Conservation (phyloP, 2,888 invertebrate species). For the Ennomos fuscantarius region DNA sequence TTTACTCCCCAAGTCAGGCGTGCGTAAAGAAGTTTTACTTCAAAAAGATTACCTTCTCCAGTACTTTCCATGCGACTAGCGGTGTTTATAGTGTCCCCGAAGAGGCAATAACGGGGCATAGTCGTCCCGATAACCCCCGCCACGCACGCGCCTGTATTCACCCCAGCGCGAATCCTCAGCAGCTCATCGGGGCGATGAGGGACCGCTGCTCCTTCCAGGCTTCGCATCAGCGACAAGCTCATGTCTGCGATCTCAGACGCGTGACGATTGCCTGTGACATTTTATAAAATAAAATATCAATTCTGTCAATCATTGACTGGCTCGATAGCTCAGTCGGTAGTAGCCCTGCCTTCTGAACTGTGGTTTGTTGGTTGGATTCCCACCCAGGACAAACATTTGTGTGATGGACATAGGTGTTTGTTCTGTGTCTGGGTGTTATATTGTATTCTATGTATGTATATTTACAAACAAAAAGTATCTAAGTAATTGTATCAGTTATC, state of each 20-base stretch:
- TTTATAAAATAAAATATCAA: neutral
- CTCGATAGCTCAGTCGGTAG: no score
- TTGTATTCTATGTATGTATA: no score
- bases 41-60: slow-evolving; percentile 76
- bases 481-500: no score
- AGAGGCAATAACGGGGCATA: slow-evolving; percentile 94
- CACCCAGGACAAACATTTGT: no score
- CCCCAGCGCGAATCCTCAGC: slow-evolving; percentile 83
- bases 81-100: slow-evolving; percentile 94
- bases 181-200: slow-evolving; percentile 80
- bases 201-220: slow-evolving; percentile 80
- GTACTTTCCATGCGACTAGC: slow-evolving; percentile 89
- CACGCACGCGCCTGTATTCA: slow-evolving; percentile 88
- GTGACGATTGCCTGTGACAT: slow-evolving; percentile 77
- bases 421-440: no score
- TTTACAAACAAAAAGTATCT: no score
- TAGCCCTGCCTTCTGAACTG: no score
- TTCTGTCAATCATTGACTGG: neutral
- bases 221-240: slow-evolving; percentile 83
- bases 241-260: slow-evolving; percentile 87
- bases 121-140: slow-evolving; percentile 92
- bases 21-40: no score
- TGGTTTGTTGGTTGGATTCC: no score
- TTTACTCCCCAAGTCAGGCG: no score
- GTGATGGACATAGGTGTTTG: no score